A percentile compares a stretch with the other conserved stretches of the same genome.
Conservation (phyloP, 2,113 vertebrate species). For the Tyrannus savana region DNA sequence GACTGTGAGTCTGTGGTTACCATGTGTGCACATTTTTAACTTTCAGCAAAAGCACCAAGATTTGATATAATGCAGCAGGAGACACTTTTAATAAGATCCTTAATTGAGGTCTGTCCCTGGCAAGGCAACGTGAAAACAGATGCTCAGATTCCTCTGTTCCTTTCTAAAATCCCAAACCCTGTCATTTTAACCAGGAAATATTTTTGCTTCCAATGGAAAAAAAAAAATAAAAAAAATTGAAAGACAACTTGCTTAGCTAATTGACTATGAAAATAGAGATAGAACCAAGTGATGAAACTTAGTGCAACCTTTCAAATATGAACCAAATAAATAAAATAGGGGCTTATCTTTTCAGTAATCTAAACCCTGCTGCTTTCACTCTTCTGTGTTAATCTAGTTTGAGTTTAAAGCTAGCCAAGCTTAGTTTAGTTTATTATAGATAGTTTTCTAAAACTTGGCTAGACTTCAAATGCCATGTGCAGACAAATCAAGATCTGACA, state of each 20-base stretch:
- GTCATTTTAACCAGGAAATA: background rate
- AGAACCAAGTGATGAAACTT: background rate
- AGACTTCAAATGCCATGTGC: background rate
- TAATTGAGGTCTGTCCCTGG: background rate
- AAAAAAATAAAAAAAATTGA: background rate
- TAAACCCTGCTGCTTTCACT: background rate
- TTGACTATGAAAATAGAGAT: background rate
- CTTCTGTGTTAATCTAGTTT: background rate
- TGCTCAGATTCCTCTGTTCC: background rate
- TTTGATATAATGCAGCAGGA: slow-evolving; percentile 6
- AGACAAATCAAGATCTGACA: background rate
- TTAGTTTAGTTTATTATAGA: background rate
- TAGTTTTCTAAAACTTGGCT: background rate
- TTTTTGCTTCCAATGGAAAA: background rate
- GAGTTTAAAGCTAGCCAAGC: background rate
- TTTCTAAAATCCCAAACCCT: background rate
- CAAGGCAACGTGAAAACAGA: background rate
- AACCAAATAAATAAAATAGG: background rate
- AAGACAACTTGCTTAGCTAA: background rate
- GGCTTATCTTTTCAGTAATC: background rate
- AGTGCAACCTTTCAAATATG: background rate
- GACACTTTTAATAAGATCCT: background rate
- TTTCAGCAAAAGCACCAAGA: background rate
- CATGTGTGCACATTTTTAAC: background rate
- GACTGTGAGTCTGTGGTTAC: background rate